Base-by-base conservation (phyloP, 2,888 invertebrate genomes). In the Gryllus longicercus region DNA sequence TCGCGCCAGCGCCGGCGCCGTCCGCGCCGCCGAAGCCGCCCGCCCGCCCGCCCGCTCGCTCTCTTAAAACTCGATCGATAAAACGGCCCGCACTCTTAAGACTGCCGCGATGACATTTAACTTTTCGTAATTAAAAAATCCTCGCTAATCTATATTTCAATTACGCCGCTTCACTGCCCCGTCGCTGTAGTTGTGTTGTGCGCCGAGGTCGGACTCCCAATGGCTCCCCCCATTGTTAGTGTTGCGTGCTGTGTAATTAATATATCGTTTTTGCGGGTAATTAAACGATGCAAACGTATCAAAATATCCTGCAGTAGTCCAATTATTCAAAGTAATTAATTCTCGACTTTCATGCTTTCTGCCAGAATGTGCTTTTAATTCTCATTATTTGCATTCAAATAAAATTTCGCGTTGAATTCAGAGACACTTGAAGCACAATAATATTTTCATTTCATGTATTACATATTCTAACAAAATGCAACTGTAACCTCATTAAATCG, bases 301-400 rank as follows among this genome's bases (percentile, higher is more conserved):
- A 63, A 63, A 63, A 63, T 63, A 63, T n/a, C 63, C 63, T 16
- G n/a, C 63, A n/a, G 63, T n/a, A 14, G 63, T 63, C 63, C 63
- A 63, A 63, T 63, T 63, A 63, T 63, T 63, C 63, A 63, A 63
- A 63, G 63, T 63, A 63, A 63, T 63, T 63, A 63, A 63, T 63
- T 63, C 63, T 14, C 14, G 63, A 63, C 63, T 63, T 18, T 14
- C 63, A 63, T n/a, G 63, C 63, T 18, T 63, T 8, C 63, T 63
- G 63, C 38, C 38, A 38, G 38, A 8, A 38, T 38, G 38, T 38
- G 38, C 16, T 63, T 63, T 63, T 63, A 63, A 63, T 63, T 63
- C 63, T 63, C 63, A 14, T 63, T 63, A 63, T 63, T 63, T 63
- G 63, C 63, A 63, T 63, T 63, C 63, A 63, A 63, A 63, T 63